These are phyloP conservation scores for Kuschelorhynchus macadamiae DNA, from an alignment of 2,888 invertebrate genomes.

Conservation along the genomic window DNA sequence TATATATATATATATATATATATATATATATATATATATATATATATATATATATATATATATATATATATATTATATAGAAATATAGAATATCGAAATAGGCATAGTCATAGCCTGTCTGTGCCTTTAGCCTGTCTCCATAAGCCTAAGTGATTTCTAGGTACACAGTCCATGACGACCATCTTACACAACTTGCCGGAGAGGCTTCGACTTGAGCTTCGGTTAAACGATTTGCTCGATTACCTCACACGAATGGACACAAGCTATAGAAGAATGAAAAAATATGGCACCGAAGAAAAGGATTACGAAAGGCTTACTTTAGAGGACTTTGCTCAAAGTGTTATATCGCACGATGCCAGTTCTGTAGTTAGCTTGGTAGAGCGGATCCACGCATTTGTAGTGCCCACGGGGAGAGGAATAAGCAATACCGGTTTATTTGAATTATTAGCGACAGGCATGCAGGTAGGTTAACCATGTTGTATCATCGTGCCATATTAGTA, in stretches of 20 bases:
- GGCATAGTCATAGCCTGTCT: no score
- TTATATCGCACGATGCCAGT: constrained; percentile 77
- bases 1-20: no score
- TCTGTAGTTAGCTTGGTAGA: constrained; percentile 78
- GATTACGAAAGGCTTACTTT: constrained; percentile 76
- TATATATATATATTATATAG: no score
- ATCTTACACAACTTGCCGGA: constrained; percentile 64
- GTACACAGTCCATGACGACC: constrained; percentile 54
- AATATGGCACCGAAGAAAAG: constrained; percentile 69
- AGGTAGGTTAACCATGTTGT: constrained; percentile 56
- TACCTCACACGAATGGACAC: constrained; percentile 74
- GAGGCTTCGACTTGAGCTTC: constrained; percentile 73
- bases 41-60: no score
- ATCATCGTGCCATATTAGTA: no score
- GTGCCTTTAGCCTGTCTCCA: no score
- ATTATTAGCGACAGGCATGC: constrained; percentile 55
- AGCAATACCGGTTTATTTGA: constrained; percentile 59
- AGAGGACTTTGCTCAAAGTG: constrained; percentile 79
- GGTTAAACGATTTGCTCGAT: constrained; percentile 75
- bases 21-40: no score
- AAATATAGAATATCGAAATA: no score
- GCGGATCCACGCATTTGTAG: constrained; percentile 76
- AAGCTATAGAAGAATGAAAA: constrained; percentile 74
- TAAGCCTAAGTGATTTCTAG: no score
- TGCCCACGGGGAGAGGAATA: constrained; percentile 71